Evolutionary conservation across 2,888 invertebrate species (phyloP), one percentile per base, ranked within the genome.

Genomic region (Operophtera brumata): DNA sequence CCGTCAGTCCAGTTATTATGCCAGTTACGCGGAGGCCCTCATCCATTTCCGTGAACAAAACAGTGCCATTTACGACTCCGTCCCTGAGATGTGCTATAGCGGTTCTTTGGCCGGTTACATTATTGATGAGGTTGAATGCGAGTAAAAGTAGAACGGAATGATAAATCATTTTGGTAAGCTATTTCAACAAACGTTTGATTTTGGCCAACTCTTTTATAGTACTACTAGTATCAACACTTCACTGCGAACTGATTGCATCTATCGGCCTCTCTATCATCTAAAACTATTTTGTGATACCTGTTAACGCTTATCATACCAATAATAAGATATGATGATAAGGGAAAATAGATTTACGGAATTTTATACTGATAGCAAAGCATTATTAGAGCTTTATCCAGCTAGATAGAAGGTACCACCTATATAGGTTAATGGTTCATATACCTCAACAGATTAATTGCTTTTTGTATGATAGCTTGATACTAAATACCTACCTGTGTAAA

Each of bases 11-110:
- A 0, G 66, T 69, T 37, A 93, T 77, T 6, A 49, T 71, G n/a
- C 93, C 93, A 6, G 72, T 77, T 1, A 93, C 82, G 0, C 51
- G 77, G 0, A 93, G 78, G 0, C 91, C 91, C 0, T 77, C 73
- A 1, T 80, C 78, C 0, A 79, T 75, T 65, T 93, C 93, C 1
- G 79, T 81, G 61, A 93, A 91, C 11, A 54, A 34, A 40, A 88
- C 65, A 30, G 54, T 75, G 1, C 88, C 88, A 3, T 55, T 65
- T 11, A 84, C 71, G 39, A 54, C 70, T 44, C 51, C 66, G 5
- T 78, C 62, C 6, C 60, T 40, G 1, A 84, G 69, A 47, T 73
- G 70, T 2, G 82, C 85, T 28, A 80, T 59, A 1, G 87, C 88
- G 10, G 71, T 66, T 65, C 76, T 73, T 32, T 56, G 47, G 53